Evolutionary conservation across 2,888 invertebrate genomes (phyloP), one percentile per base, ranked within the genome.

Genomic region (Tenodera sinensis): DNA sequence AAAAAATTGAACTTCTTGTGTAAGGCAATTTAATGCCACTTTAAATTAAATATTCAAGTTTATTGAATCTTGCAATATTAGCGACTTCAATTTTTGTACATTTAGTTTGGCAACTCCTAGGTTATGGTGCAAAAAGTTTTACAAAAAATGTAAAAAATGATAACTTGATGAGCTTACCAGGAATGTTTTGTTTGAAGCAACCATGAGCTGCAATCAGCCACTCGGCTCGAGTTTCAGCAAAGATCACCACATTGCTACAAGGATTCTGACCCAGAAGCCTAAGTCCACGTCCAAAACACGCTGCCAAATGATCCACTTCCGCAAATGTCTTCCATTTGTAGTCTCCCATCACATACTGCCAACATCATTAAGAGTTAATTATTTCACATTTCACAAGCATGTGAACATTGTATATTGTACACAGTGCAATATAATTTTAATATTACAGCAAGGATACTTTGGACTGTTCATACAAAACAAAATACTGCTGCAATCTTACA

Each of bases 181-280:
- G 97, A 92, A 98, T 97, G 93, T 97, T 98, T 94, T 97, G 97
- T 93, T 98, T 98, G 94, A 99, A 98, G 93, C 98, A 97, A 88
- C 98, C 99, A 92, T 99, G 98, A 1, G 99, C 98, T 0, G 98
- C 97, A 87, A 99, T 95, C 96, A 99, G 97, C 99, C 99, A 99
- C 94, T 99, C 99, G 86, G 98, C 98, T 91, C 99, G 95, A 0
- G 99, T 99, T 94, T 99, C 99, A 0, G 99, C 98, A 94, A 99
- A 99, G 92, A 99, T 96, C 89, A 97, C 98, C 91, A 99, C 95
- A 93, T 97, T 97, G 90, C 95, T 94, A 15, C 95, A 95, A 14
- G 97, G 96, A 91, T 94, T 93, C 92, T 97, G 95, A 47, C 98
- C 98, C 82, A 98, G 93, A 92, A 96, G 96, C 83, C 96, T 95